Evolutionary conservation across 1,140 invertebrate species (phyloP).

Genomic region (Brachionus koreanus): DNA sequence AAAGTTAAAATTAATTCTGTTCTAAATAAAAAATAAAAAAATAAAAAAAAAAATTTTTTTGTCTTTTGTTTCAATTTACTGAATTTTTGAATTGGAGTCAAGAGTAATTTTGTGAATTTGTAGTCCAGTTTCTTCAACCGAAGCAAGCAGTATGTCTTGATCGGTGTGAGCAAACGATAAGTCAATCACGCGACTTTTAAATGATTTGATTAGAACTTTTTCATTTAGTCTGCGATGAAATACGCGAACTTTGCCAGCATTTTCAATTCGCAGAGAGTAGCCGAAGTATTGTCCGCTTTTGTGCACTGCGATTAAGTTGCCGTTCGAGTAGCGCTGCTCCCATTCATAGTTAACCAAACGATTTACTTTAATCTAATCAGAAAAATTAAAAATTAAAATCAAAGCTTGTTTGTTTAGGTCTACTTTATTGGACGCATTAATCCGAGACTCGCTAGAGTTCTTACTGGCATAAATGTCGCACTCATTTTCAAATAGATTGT

Average conservation of each 20-base stretch:
- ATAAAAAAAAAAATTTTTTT: neutral
- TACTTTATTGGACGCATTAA: neutral
- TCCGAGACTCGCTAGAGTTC: neutral
- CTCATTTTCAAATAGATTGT: slow-evolving; percentile 66
- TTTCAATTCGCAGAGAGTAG: slow-evolving; percentile 66
- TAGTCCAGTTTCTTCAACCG: slow-evolving; percentile 76
- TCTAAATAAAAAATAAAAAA: neutral
- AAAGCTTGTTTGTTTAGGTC: neutral
- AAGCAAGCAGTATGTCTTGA: slow-evolving; percentile 72
- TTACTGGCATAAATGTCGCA: slow-evolving; percentile 68
- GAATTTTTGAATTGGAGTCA: slow-evolving; percentile 44
- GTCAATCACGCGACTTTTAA: slow-evolving; percentile 77
- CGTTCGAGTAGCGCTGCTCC: slow-evolving; percentile 78
- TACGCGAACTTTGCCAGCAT: slow-evolving; percentile 75
- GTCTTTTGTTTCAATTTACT: neutral
- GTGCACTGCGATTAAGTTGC: slow-evolving; percentile 82
- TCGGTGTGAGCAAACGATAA: slow-evolving; percentile 78
- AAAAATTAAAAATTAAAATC: neutral
- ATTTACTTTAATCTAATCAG: slow-evolving; percentile 65
- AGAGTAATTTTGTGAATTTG: slow-evolving; percentile 71
- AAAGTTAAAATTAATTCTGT: neutral
- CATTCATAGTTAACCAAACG: slow-evolving; percentile 87
- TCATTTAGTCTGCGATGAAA: slow-evolving; percentile 70
- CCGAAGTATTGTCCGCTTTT: slow-evolving; percentile 77
- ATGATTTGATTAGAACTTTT: slow-evolving; percentile 76